Evolutionary conservation across 2,113 vertebrate genomes (phyloP).

Genomic region (Apteryx mantelli): DNA sequence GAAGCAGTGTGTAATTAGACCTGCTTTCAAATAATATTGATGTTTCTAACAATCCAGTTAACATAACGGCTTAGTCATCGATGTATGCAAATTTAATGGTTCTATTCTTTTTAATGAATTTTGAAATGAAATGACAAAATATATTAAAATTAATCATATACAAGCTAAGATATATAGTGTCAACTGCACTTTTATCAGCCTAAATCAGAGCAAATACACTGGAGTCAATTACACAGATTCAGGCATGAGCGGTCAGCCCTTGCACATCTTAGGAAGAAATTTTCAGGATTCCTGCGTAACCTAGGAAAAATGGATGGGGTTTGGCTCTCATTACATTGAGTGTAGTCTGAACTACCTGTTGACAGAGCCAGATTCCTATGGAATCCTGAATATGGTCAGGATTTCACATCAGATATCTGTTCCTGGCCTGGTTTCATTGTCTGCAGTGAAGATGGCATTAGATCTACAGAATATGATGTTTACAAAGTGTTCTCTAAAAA

Average conservation of each 20-base stretch:
- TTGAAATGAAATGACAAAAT: not conserved
- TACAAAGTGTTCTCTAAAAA: not conserved
- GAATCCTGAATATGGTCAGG: not conserved
- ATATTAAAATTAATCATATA: not conserved
- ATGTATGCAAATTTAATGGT: not conserved
- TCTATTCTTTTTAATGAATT: not conserved
- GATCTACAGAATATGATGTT: not conserved
- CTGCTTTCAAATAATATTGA: not conserved
- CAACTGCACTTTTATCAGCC: not conserved
- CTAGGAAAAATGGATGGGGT: not conserved
- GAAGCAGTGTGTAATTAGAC: constrained; percentile 1
- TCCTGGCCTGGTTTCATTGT: not conserved
- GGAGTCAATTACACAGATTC: not conserved
- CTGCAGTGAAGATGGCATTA: not conserved
- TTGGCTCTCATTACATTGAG: not conserved
- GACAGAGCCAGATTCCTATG: not conserved
- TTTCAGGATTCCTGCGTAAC: not conserved
- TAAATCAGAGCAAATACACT: not conserved
- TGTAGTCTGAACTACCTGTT: not conserved
- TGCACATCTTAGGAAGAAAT: not conserved
- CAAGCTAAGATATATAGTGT: not conserved
- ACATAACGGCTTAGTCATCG: not conserved
- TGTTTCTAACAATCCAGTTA: not conserved
- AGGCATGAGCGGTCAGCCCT: rapidly evolving
- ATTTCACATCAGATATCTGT: not conserved